phyloP scores from a whole-genome alignment of 2,797 vertebrate species.

The Aulostomus chinensis region DNA sequence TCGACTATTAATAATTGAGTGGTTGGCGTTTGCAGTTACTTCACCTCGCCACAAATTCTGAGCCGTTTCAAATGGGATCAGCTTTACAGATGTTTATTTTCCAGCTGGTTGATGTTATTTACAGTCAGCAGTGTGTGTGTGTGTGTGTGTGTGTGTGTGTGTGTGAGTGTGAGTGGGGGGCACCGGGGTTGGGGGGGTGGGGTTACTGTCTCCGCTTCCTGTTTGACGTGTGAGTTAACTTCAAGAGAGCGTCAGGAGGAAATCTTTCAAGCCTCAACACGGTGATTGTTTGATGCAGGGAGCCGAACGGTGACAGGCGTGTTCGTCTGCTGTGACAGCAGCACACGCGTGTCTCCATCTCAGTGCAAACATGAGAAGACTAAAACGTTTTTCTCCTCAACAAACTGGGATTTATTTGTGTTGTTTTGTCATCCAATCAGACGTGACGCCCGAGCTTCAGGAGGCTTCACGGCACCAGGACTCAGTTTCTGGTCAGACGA shows the following conservation, averaged over 20 bases:
- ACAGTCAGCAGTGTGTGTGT: conserved; percentile 11
- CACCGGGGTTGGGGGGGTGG: conserved; percentile 20
- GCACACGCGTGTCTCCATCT: conserved; percentile 27
- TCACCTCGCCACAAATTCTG: conserved; percentile 57
- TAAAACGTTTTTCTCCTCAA: conserved; percentile 19
- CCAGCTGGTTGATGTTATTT: conserved; percentile 65
- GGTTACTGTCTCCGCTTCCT: conserved; percentile 37
- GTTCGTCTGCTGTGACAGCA: conserved; percentile 42
- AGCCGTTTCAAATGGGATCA: conserved; percentile 51
- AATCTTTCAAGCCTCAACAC: conserved; percentile 53
- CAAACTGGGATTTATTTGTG: conserved; percentile 14
- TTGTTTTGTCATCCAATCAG: conserved; percentile 21
- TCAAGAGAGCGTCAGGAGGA: conserved; percentile 52
- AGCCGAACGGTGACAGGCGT: conserved; percentile 50
- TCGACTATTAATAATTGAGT: conserved; percentile 70
- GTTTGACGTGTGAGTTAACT: conserved; percentile 53
- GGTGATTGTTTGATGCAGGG: conserved; percentile 55
- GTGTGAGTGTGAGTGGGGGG: conserved; percentile 24
- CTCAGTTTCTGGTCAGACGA: too few relatives aligned
- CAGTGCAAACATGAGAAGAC: conserved; percentile 35
- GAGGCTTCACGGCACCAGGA: too few relatives aligned
- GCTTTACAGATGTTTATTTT: conserved; percentile 11
- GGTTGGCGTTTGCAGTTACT: conserved; percentile 41
- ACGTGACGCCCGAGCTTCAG: too few relatives aligned
- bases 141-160: background rate